Base-by-base conservation (phyloP, 2,888 invertebrate genomes). In the Phaedon cochleariae region DNA sequence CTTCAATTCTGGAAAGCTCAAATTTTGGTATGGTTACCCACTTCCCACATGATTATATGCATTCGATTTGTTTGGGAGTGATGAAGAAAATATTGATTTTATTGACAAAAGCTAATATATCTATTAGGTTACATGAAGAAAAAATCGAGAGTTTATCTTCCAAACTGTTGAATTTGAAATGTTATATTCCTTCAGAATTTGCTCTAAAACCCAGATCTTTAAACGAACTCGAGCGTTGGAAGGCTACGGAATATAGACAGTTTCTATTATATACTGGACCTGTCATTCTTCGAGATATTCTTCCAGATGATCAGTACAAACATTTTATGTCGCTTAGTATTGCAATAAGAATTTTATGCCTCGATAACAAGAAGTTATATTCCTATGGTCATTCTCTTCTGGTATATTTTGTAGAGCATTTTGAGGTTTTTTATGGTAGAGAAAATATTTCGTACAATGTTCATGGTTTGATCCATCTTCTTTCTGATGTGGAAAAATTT, bases 401-500 rank as follows among this genome's bases (percentile, higher is more conserved):
- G 20, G 17, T 31, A n/a, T n/a, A n/a, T n/a, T n/a, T n/a, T n/a
- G n/a, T n/a, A n/a, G n/a, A n/a, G n/a, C n/a, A n/a, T n/a, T n/a
- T n/a, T n/a, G n/a, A n/a, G n/a, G n/a, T n/a, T n/a, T n/a, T n/a
- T n/a, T n/a, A n/a, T n/a, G n/a, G n/a, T n/a, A n/a, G n/a, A n/a
- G n/a, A n/a, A n/a, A n/a, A n/a, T n/a, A n/a, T n/a, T n/a, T n/a
- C n/a, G n/a, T n/a, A n/a, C n/a, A n/a, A n/a, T n/a, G n/a, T n/a
- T n/a, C n/a, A n/a, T n/a, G n/a, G n/a, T n/a, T 26, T 74, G 18
- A 54, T 65, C 22, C 73, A 73, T 45, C 22, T 74, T n/a, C 31
- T 46, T 21, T 66, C 68, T 52, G 73, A 74, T 62, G 70, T 59
- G 18, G 45, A 65, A 59, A 48, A 54, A 37, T 72, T 60, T 57